phyloP scores from a whole-genome alignment of 2,888 invertebrate genomes.

The Folsomia candida region DNA sequence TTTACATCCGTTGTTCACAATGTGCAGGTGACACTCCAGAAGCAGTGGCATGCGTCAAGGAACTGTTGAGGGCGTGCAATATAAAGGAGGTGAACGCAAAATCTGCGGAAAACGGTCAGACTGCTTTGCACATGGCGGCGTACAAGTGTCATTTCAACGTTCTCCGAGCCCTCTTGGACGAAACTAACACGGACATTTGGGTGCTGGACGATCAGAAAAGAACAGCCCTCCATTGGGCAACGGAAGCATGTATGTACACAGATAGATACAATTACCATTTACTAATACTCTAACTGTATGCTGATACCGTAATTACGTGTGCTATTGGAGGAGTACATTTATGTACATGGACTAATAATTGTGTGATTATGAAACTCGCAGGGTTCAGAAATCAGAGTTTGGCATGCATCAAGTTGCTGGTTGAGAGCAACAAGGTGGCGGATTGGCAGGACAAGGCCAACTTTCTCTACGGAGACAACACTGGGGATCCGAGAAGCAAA shows the following conservation, averaged over 20 bases:
- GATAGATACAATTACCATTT: too few relatives aligned
- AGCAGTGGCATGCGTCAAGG: slow-evolving; percentile 28
- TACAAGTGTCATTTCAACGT: slow-evolving; percentile 37
- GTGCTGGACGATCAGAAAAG: slow-evolving; percentile 27
- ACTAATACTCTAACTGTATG: not conserved
- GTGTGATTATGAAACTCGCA: too few relatives aligned
- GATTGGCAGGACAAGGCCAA: slow-evolving; percentile 29
- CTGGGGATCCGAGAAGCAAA: slow-evolving; percentile 12
- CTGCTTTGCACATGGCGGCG: slow-evolving; percentile 37
- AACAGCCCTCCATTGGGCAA: slow-evolving; percentile 34
- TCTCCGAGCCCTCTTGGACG: slow-evolving; percentile 23
- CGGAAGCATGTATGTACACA: slow-evolving; percentile 33
- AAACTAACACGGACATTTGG: slow-evolving; percentile 35
- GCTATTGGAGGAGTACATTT: too few relatives aligned
- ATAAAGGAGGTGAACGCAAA: slow-evolving; percentile 37
- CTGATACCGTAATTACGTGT: too few relatives aligned
- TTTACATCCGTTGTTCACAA: not conserved
- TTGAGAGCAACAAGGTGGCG: slow-evolving; percentile 29
- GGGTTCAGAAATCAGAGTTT: slow-evolving; percentile 37
- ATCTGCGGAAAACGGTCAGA: slow-evolving; percentile 31
- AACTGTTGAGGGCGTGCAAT: slow-evolving; percentile 21
- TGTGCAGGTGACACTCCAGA: slow-evolving; percentile 33
- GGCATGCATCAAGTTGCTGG: slow-evolving; percentile 31
- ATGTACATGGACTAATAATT: too few relatives aligned
- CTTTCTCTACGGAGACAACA: slow-evolving; percentile 24